Evolutionary conservation across 2,888 invertebrate genomes (phyloP).

Genomic region (Dysmachus trigonus): DNA sequence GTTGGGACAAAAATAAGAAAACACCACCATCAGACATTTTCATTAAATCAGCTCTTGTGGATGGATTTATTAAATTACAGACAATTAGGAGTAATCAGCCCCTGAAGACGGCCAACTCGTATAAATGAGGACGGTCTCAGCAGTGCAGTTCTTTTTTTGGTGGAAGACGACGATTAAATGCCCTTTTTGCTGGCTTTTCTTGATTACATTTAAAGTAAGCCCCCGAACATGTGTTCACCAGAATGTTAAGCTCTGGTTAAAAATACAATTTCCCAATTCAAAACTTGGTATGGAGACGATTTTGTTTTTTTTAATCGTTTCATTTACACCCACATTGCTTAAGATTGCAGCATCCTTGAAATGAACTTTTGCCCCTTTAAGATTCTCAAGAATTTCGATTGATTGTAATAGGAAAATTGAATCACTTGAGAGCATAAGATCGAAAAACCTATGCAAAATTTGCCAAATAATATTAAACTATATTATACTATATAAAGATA

Average conservation of each 20-base stretch:
- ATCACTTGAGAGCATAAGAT: not conserved
- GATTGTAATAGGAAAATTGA: not conserved
- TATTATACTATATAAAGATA: too few relatives aligned
- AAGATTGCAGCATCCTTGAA: not conserved
- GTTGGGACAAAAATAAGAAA: not conserved
- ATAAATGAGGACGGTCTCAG: constrained; percentile 28
- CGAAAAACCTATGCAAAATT: too few relatives aligned
- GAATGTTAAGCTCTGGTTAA: not conserved
- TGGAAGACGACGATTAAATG: not conserved
- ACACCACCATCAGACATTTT: constrained; percentile 13
- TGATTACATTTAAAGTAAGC: not conserved
- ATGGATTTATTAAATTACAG: constrained; percentile 46
- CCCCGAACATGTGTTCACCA: not conserved
- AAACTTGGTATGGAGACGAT: not conserved
- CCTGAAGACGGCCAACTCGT: constrained; percentile 21
- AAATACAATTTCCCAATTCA: not conserved
- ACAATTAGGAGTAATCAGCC: constrained; percentile 46
- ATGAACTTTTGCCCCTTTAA: not conserved
- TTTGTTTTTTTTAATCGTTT: not conserved
- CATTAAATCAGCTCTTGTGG: constrained; percentile 33
- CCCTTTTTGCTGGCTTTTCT: not conserved
- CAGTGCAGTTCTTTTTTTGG: not conserved
- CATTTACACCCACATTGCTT: not conserved
- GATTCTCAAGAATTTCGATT: not conserved
- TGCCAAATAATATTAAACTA: too few relatives aligned